A percentile compares a stretch with the other conserved stretches of the same genome.
phyloP scores from a whole-genome alignment of 2,888 invertebrate species.

The Drosophila imparisetae region DNA sequence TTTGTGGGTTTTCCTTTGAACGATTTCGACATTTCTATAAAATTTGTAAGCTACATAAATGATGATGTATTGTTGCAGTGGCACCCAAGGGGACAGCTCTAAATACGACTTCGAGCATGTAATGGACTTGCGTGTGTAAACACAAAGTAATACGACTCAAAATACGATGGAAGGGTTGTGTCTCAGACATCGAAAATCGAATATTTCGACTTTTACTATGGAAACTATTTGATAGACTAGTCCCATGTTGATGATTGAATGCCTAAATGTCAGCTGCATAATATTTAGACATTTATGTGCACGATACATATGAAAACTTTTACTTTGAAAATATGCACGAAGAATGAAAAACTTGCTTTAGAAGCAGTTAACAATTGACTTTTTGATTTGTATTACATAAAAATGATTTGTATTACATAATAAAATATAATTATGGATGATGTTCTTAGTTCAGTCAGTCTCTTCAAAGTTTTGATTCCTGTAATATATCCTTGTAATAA shows the following conservation, averaged over 20 bases:
- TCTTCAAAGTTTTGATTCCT: not conserved
- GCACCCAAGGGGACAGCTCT: conserved; percentile 26
- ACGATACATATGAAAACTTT: no score
- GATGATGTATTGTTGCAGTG: conserved; percentile 66
- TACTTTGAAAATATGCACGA: not conserved
- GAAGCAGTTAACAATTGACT: not conserved
- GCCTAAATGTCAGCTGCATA: not conserved
- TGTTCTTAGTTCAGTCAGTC: not conserved
- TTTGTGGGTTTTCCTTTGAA: conserved; percentile 12
- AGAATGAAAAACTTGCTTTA: not conserved
- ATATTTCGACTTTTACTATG: not conserved
- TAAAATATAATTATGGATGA: not conserved
- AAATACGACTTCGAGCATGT: conserved; percentile 13
- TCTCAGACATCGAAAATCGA: not conserved
- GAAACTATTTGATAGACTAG: not conserved
- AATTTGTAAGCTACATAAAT: conserved; percentile 62
- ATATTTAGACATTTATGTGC: not conserved
- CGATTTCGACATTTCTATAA: conserved; percentile 33
- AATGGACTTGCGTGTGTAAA: conserved; percentile 33
- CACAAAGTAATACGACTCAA: not conserved
- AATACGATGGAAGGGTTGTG: not conserved
- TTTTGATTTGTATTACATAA: not conserved
- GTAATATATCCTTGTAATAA: not conserved
- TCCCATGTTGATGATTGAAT: not conserved
- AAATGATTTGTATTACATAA: no score